Base-by-base conservation (phyloP, 2,888 invertebrate species). In the Agrotis puta region DNA sequence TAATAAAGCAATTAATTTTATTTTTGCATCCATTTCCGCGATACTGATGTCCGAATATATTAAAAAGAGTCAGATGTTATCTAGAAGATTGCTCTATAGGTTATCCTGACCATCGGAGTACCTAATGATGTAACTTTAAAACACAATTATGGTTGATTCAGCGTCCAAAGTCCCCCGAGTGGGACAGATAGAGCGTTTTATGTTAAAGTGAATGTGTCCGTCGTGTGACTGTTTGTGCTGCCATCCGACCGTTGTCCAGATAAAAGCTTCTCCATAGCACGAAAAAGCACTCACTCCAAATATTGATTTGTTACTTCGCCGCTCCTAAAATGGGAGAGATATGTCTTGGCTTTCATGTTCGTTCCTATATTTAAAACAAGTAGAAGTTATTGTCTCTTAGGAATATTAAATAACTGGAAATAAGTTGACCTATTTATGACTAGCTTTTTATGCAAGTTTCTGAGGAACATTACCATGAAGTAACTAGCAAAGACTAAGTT, bases 211-310 rank as follows among this genome's bases (percentile, higher is more conserved):
- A 94, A 94, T 94, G 94, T 94, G 91, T 92, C 92, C 91, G 93
- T 94, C 92, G 89, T 92, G 90, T 90, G 91, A 90, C 92, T 95
- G 94, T 95, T 94, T 95, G 94, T 94, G 92, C 91, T 93, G 91
- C 91, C 89, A 92, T 91, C 92, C 92, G 93, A 92, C 95, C 95
- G 94, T 93, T 95, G 95, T 96, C 95, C 96, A 95, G 95, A 95
- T 95, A 96, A 96, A 96, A 96, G 96, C 94, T 96, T 94, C 95
- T 95, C 92, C 91, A 92, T 94, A 95, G 96, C 96, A 96, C 95
- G 95, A 95, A 95, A 96, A 95, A 96, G 95, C 96, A 96, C 96
- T 96, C 95, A 95, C 94, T 90, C 94, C 93, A 95, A 95, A 95
- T 96, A 96, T 96, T 95, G 95, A 96, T 96, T 95, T 95, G 95